phyloP scores from a whole-genome alignment of 2,888 invertebrate genomes.

The Argynnis bischoffii region DNA sequence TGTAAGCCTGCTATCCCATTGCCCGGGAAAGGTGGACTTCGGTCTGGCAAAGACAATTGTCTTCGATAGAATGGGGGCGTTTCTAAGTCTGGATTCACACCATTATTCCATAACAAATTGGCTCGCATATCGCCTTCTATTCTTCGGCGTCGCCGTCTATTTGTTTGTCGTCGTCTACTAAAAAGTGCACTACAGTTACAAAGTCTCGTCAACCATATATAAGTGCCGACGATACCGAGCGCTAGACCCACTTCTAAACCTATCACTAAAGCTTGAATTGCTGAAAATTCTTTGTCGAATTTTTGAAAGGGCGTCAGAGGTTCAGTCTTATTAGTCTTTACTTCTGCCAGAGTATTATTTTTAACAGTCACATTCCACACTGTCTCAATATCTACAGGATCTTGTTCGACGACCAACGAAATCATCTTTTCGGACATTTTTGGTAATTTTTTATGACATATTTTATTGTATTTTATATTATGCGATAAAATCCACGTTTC shows the following conservation, averaged over 20 bases:
- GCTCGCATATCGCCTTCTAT: slow-evolving; percentile 66
- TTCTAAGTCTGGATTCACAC: slow-evolving; percentile 63
- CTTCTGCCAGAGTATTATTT: slow-evolving; percentile 46
- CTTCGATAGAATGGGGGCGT: slow-evolving; percentile 70
- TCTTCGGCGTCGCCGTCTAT: slow-evolving; percentile 49
- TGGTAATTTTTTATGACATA: slow-evolving; percentile 63
- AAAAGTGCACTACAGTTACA: slow-evolving; percentile 61
- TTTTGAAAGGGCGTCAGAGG: slow-evolving; percentile 64
- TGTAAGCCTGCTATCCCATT: slow-evolving; percentile 51
- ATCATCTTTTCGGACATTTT: slow-evolving; percentile 83
- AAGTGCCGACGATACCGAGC: slow-evolving; percentile 70
- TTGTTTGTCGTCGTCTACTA: slow-evolving; percentile 49
- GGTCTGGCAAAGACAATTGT: slow-evolving; percentile 60
- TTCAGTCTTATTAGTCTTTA: slow-evolving; percentile 43
- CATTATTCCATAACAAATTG: slow-evolving; percentile 67
- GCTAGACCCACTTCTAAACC: slow-evolving; percentile 72
- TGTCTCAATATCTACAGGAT: slow-evolving; percentile 59
- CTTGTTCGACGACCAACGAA: slow-evolving; percentile 60
- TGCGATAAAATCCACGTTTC: slow-evolving; percentile 68
- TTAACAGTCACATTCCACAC: slow-evolving; percentile 68
- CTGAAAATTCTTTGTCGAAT: slow-evolving; percentile 71
- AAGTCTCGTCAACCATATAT: slow-evolving; percentile 67
- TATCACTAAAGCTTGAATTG: slow-evolving; percentile 70
- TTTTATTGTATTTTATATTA: slow-evolving; percentile 71
- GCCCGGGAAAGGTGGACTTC: slow-evolving; percentile 52